Conservation (phyloP, 2,888 invertebrate genomes). For the Acronicta leporina region DNA sequence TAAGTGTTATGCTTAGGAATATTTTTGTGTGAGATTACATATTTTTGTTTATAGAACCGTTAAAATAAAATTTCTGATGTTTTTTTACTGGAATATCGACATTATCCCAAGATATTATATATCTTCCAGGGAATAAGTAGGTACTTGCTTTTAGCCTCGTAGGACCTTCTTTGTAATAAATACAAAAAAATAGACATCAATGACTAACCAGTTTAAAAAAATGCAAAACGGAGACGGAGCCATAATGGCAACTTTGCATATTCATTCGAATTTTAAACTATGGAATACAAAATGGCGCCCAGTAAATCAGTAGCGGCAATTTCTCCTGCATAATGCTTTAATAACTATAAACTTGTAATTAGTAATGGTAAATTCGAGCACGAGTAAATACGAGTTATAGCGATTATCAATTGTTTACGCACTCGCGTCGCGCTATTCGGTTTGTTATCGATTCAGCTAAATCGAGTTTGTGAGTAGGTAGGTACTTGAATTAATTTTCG, state of each 20-base stretch:
- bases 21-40: neutral
- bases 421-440: slow-evolving; percentile 64
- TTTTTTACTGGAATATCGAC: neutral
- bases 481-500: slow-evolving; percentile 63
- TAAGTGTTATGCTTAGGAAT: neutral
- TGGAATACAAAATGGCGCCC: slow-evolving; percentile 81
- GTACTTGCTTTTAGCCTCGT: too few relatives aligned
- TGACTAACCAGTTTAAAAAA: slow-evolving; percentile 31
- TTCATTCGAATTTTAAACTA: slow-evolving; percentile 84
- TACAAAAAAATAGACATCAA: neutral
- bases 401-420: slow-evolving; percentile 80
- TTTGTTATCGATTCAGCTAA: slow-evolving; percentile 59
- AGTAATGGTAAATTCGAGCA: slow-evolving; percentile 80
- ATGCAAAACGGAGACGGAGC: slow-evolving; percentile 10
- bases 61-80: too few relatives aligned
- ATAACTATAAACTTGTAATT: slow-evolving; percentile 85
- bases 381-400: slow-evolving; percentile 63
- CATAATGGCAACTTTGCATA: slow-evolving; percentile 47
- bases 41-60: too few relatives aligned
- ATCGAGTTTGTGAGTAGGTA: slow-evolving; percentile 51
- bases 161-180: neutral
- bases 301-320: slow-evolving; percentile 85
- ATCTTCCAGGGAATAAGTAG: too few relatives aligned
- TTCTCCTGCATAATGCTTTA: slow-evolving; percentile 80
- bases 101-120: too few relatives aligned